These are phyloP conservation scores for Trichopria drosophilae DNA, from an alignment of 2,888 invertebrate species.

Conservation along the genomic window DNA sequence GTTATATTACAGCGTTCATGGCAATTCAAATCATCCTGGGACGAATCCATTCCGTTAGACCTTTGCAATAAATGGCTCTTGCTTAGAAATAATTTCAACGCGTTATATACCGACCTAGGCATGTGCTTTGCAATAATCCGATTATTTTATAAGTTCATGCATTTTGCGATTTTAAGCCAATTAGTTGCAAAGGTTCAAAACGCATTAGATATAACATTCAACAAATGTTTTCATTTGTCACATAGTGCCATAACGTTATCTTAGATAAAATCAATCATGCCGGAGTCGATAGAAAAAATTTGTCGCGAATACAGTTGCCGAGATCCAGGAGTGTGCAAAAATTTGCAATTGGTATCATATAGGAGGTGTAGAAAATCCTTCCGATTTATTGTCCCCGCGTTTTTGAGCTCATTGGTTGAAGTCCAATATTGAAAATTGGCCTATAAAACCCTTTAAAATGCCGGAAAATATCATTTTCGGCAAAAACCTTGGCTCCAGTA, in stretches of 20 bases:
- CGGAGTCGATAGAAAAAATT: too few relatives aligned
- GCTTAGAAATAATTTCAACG: background rate
- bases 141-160: background rate
- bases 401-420: too few relatives aligned
- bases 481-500: too few relatives aligned
- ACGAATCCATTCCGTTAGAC: conserved; percentile 9
- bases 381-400: too few relatives aligned
- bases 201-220: background rate
- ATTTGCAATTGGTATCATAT: background rate
- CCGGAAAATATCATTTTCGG: too few relatives aligned
- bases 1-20: conserved; percentile 36
- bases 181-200: background rate
- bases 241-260: background rate
- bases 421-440: too few relatives aligned
- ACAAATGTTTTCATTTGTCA: background rate
- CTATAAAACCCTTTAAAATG: too few relatives aligned
- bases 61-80: background rate
- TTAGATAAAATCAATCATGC: too few relatives aligned
- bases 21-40: conserved; percentile 31
- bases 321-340: background rate
- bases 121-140: background rate
- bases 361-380: background rate
- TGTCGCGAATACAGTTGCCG: background rate
- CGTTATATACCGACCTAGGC: background rate
- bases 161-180: background rate